These are phyloP conservation scores for Zoanthus sociatus DNA, from an alignment of 92 coral and sea anemone genomes.

Conservation along the genomic window DNA sequence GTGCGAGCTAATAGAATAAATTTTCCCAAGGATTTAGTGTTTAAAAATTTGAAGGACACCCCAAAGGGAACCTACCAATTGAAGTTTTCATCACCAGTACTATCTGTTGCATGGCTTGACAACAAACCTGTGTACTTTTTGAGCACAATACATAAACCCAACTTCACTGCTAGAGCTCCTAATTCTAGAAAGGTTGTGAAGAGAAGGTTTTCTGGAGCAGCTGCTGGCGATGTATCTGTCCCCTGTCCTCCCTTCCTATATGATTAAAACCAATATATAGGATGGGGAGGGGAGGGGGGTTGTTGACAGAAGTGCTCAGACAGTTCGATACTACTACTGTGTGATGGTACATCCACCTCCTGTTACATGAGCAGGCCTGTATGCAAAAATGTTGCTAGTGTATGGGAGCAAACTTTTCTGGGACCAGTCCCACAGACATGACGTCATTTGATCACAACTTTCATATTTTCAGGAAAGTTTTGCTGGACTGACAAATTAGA, in stretches of 20 bases:
- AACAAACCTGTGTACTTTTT: conserved; percentile 17
- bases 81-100: conserved; percentile 15
- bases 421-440: no score
- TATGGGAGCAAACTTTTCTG: no score
- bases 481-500: no score
- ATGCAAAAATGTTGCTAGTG: no score
- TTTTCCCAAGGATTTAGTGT: background rate
- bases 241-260: conserved; percentile 52
- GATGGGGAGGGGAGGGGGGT: no score
- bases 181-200: conserved; percentile 11
- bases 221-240: conserved; percentile 9
- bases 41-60: conserved; percentile 12
- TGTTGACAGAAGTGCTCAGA: conserved; percentile 56
- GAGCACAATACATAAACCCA: conserved; percentile 13
- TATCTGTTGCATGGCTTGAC: conserved; percentile 17
- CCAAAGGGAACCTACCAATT: conserved; percentile 15
- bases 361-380: no score
- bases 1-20: background rate
- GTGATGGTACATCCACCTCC: conserved; percentile 28
- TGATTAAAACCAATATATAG: conserved; percentile 57
- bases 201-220: conserved; percentile 20
- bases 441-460: no score
- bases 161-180: conserved; percentile 8
- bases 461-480: no score
- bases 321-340: conserved; percentile 52